Base-by-base conservation (phyloP, 2,113 vertebrate genomes). In the Pleuronectes platessa region DNA sequence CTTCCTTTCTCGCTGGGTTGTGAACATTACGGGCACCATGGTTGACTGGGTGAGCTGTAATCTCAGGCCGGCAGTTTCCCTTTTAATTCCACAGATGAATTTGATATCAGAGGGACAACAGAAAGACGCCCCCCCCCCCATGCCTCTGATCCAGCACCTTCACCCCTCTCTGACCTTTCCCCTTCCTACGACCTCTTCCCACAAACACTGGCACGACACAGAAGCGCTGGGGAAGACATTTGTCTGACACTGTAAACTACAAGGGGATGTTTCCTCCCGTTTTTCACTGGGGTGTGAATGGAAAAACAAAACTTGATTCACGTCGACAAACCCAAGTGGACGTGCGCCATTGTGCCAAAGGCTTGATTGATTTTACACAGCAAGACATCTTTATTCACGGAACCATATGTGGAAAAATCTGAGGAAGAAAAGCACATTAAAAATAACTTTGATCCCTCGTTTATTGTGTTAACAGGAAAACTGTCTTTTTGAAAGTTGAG, bases 91-190 rank as follows among this genome's bases (percentile, higher is more conserved):
- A 47, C 42, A 20, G 49, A 78, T 78, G 11, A 27, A 31, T 62
- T 70, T 61, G 55, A 75, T 72, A 68, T 68, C 42, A 63, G 62
- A 73, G 14, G n/a, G 64, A 67, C 47, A 79, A 68, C 68, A 75
- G 42, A 80, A 77, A 62, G 54, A 82, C 0, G 1, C 53, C 24
- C 24, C 24, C 24, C 24, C 24, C 23, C 45, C 4, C 27, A 21
- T 54, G 15, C 59, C 3, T 81, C 24, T 61, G 74, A 84, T 76
- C 42, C 45, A 63, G 54, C 75, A 72, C 74, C 58, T 78, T 90
- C 62, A 84, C 79, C 53, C 35, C 68, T 71, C 20, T 61, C 21
- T 85, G 78, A 90, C 82, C 85, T 87, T 71, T 88, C 20, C 61
- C 54, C 86, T 89, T 92, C 71, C 88, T 71, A 7, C 0, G 24